These are phyloP conservation scores for Falco biarmicus DNA, from an alignment of 2,797 vertebrate genomes.

Conservation along the genomic window DNA sequence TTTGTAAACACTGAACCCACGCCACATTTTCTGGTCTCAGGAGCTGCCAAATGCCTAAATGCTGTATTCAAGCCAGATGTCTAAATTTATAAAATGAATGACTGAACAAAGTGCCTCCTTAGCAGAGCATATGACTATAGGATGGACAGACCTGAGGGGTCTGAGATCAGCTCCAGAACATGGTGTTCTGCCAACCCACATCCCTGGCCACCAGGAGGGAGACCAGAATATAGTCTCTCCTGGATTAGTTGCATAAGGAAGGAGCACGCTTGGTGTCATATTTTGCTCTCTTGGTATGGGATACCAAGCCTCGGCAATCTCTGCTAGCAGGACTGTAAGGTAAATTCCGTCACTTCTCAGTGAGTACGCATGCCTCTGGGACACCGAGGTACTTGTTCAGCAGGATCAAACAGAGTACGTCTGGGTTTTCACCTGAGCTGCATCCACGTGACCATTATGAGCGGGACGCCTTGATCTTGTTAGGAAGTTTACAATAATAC, in stretches of 20 bases:
- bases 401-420: background rate
- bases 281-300: background rate
- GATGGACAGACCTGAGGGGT: background rate
- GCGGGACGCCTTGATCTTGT: background rate
- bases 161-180: conserved; percentile 2
- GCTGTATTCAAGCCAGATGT: conserved; percentile 32
- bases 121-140: conserved; percentile 33
- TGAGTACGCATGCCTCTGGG: background rate
- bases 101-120: conserved; percentile 50
- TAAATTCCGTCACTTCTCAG: background rate
- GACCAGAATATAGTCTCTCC: background rate
- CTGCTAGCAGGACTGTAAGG: background rate
- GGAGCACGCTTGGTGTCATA: rapidly evolving
- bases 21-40: conserved; percentile 27
- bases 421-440: background rate
- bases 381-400: background rate
- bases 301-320: background rate
- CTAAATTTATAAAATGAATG: conserved; percentile 68
- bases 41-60: conserved; percentile 61
- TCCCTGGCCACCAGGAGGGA: background rate
- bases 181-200: conserved; percentile 7
- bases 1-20: conserved; percentile 39
- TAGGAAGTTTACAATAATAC: background rate
- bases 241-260: background rate
- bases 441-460: background rate